A percentile compares a stretch with the other conserved stretches of the same genome.
phyloP scores from a whole-genome alignment of 2,888 invertebrate genomes.

The Nebria salina region DNA sequence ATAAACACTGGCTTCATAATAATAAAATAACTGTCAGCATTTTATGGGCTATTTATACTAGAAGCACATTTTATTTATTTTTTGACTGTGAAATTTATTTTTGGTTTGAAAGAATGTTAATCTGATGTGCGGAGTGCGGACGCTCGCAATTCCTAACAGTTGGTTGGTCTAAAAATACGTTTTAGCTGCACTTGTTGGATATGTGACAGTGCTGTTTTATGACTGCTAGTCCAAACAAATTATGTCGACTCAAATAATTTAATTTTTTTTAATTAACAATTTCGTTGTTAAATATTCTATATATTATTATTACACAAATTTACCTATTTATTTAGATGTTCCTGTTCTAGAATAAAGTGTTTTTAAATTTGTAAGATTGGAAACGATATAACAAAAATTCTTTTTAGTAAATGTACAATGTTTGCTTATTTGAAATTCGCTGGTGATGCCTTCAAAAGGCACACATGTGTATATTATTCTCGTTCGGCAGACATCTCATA shows the following conservation, averaged over 20 bases:
- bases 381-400: too few relatives aligned
- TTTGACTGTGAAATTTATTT: background rate
- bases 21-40: background rate
- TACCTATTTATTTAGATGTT: too few relatives aligned
- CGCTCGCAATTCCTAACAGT: background rate
- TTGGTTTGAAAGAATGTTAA: background rate
- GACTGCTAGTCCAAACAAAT: background rate
- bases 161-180: background rate
- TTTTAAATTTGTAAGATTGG: too few relatives aligned
- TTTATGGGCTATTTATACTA: conserved; percentile 1
- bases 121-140: background rate
- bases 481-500: background rate
- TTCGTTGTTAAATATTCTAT: too few relatives aligned
- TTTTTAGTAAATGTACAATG: background rate
- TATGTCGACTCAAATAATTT: background rate
- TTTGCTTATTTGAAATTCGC: background rate
- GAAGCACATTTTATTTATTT: background rate
- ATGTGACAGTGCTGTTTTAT: background rate
- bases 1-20: background rate
- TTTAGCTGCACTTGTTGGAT: conserved; percentile 1
- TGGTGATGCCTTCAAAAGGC: background rate
- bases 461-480: background rate
- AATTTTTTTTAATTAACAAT: background rate
- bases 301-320: too few relatives aligned
- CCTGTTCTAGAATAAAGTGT: too few relatives aligned